Conservation (phyloP, 2,888 invertebrate species). For the Monochamus alternatus region DNA sequence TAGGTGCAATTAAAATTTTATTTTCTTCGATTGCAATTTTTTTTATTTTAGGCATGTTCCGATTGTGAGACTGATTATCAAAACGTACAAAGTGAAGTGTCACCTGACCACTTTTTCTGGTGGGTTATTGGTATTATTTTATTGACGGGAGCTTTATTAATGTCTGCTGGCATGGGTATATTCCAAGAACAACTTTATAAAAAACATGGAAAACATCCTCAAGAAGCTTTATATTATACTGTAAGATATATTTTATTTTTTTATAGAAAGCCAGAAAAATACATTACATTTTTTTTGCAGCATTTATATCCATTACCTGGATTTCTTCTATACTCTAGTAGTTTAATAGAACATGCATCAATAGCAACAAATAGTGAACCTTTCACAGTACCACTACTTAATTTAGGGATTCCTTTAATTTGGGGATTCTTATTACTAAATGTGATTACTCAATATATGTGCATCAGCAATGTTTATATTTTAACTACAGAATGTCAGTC, state of each 20-base stretch:
- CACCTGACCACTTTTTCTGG: conserved; percentile 76
- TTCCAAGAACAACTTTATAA: conserved; percentile 92
- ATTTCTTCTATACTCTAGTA: conserved; percentile 85
- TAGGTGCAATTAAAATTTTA: conserved; percentile 47
- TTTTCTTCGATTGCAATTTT: background rate
- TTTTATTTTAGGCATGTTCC: conserved; percentile 59
- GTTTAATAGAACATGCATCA: conserved; percentile 84
- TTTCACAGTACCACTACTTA: conserved; percentile 75
- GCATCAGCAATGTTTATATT: conserved; percentile 95
- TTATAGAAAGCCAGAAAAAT: background rate
- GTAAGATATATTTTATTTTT: conserved; percentile 68
- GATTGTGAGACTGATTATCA: conserved; percentile 68
- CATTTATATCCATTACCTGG: conserved; percentile 93
- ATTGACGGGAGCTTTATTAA: conserved; percentile 89
- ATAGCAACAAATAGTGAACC: conserved; percentile 80
- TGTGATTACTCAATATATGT: conserved; percentile 91
- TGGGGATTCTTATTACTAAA: conserved; percentile 87
- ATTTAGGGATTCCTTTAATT: conserved; percentile 80
- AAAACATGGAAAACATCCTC: conserved; percentile 92
- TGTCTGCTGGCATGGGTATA: conserved; percentile 94
- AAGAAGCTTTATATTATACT: conserved; percentile 90
- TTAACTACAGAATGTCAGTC: conserved; percentile 96
- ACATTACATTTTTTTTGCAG: conserved; percentile 68
- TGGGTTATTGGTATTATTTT: conserved; percentile 84
- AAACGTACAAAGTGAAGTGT: conserved; percentile 67